phyloP scores from a whole-genome alignment of 2,113 vertebrate genomes.

The Tilapia sparmanii region DNA sequence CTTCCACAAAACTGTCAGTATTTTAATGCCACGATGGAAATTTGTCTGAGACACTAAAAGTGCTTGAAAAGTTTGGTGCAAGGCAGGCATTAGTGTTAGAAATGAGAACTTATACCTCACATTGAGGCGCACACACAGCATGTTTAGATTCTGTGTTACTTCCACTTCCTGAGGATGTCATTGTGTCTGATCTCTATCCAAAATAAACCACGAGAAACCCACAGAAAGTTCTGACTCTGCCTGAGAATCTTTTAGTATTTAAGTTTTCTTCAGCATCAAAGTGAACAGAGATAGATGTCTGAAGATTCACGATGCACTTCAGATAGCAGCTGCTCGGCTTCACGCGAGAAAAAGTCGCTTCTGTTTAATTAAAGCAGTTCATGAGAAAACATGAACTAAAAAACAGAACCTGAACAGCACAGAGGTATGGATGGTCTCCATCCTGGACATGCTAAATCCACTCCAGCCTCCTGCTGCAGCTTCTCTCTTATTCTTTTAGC shows the following conservation, averaged over 20 bases:
- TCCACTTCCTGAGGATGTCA: background rate
- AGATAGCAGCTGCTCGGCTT: background rate
- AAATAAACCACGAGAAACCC: background rate
- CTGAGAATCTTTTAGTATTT: background rate
- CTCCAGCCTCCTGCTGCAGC: background rate
- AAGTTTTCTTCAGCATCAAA: background rate
- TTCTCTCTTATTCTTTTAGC: rapidly evolving
- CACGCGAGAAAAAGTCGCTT: background rate
- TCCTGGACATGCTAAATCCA: background rate
- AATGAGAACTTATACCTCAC: rapidly evolving
- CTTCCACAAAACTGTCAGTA: background rate
- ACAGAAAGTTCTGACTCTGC: background rate
- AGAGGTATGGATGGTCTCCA: background rate
- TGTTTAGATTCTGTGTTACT: background rate
- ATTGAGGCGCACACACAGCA: background rate
- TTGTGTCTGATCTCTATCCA: background rate
- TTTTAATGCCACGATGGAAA: background rate
- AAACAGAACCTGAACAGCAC: background rate
- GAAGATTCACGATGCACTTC: background rate
- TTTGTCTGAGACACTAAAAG: background rate
- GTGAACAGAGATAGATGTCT: background rate
- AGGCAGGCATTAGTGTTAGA: background rate
- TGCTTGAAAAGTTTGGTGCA: background rate
- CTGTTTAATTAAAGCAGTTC: background rate
- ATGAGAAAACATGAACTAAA: background rate